Conservation (phyloP, 2,888 invertebrate species). For the Slavum lentiscoides region DNA sequence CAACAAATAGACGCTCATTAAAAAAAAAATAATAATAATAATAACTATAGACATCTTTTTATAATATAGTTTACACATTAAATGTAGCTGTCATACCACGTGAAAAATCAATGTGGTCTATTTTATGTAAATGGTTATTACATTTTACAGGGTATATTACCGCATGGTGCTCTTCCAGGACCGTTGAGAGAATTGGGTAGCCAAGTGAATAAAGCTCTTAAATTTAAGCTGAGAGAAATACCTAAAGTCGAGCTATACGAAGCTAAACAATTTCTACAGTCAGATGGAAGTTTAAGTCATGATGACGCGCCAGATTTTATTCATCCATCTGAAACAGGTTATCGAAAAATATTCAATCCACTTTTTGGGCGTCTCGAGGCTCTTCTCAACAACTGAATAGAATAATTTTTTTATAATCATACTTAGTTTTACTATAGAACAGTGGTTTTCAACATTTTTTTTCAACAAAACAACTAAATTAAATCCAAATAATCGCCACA, state of each 20-base stretch:
- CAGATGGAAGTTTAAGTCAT: conserved; percentile 80
- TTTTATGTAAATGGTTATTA: background rate
- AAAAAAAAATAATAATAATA: too few species aligned
- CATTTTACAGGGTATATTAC: conserved; percentile 74
- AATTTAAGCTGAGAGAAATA: conserved; percentile 66
- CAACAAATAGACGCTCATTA: too few species aligned
- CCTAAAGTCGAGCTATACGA: conserved; percentile 67
- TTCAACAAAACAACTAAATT: too few species aligned
- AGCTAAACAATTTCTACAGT: conserved; percentile 60
- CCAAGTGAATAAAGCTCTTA: conserved; percentile 74
- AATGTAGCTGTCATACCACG: too few species aligned
- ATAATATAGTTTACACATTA: too few species aligned
- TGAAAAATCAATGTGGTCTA: background rate
- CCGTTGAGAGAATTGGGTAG: conserved; percentile 74
- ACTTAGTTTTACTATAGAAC: background rate
- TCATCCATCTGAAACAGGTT: conserved; percentile 82
- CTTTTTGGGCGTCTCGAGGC: conserved; percentile 60
- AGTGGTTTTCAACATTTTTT: too few species aligned
- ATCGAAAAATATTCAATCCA: conserved; percentile 83
- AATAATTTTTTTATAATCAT: background rate
- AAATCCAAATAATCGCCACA: too few species aligned
- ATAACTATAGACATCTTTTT: too few species aligned
- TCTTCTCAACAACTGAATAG: background rate
- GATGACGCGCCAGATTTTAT: conserved; percentile 92
- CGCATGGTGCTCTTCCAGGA: conserved; percentile 85